Evolutionary conservation across 2,797 vertebrate genomes (phyloP).

Genomic region (Argentina silus): DNA sequence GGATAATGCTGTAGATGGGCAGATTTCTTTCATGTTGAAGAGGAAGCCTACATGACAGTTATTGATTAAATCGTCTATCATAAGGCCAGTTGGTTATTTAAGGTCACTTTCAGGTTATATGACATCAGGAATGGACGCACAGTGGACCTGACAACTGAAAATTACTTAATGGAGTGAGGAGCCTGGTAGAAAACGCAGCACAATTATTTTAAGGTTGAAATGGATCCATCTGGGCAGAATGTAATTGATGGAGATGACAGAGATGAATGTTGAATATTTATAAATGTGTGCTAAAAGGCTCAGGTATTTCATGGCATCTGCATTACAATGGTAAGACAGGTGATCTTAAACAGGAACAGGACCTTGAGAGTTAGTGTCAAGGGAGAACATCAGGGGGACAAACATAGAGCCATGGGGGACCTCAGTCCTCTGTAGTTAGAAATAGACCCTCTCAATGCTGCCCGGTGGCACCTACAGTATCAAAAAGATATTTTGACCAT

Average conservation of each 20-base stretch:
- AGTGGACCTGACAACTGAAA: slow-evolving; percentile 59
- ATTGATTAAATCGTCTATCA: slow-evolving; percentile 69
- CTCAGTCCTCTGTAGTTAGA: no score
- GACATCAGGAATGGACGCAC: slow-evolving; percentile 51
- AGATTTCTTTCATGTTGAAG: slow-evolving; percentile 44
- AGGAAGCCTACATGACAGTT: slow-evolving; percentile 51
- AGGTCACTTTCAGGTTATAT: slow-evolving; percentile 63
- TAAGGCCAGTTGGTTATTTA: slow-evolving; percentile 58
- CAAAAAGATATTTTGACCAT: no score
- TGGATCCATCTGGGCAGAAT: slow-evolving; percentile 55
- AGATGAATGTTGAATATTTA: slow-evolving; percentile 36
- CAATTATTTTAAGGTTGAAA: slow-evolving; percentile 46
- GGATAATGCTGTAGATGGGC: slow-evolving; percentile 9
- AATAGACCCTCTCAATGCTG: no score
- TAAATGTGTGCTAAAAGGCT: slow-evolving; percentile 45
- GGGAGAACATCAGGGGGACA: no score
- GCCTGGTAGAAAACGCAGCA: slow-evolving; percentile 25
- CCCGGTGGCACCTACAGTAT: no score
- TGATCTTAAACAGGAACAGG: not conserved
- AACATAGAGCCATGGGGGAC: no score
- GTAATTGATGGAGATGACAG: not conserved
- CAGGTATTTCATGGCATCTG: not conserved
- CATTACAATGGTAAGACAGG: not conserved
- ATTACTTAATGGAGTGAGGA: slow-evolving; percentile 42
- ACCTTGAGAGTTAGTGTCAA: no score